Evolutionary conservation across 1,140 invertebrate species (phyloP).

Genomic region (Euura lappo): DNA sequence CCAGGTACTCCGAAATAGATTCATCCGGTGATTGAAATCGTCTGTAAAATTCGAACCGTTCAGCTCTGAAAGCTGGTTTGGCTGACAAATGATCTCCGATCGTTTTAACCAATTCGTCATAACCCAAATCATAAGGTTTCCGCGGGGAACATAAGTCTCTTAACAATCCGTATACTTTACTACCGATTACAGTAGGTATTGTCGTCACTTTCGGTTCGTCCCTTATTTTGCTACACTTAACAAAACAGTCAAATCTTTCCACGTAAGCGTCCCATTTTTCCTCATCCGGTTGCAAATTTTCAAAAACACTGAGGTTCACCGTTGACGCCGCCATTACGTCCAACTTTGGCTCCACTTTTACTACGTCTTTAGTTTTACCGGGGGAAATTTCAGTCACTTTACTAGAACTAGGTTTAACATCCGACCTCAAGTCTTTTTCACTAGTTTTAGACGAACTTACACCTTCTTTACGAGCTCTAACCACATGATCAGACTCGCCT

Average conservation of each 20-base stretch:
- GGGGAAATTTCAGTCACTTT: too few relatives aligned
- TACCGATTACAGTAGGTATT: neutral
- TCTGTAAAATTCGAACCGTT: neutral
- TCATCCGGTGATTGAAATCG: too few relatives aligned
- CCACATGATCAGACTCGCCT: too few relatives aligned
- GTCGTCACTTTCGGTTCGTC: neutral
- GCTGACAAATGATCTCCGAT: neutral
- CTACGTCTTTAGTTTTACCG: too few relatives aligned
- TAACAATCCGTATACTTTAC: neutral
- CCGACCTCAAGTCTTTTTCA: too few relatives aligned
- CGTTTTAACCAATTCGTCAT: neutral
- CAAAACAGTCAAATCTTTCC: constrained; percentile 16
- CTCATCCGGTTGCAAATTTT: neutral
- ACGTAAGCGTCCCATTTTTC: constrained; percentile 7
- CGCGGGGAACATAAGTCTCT: neutral
- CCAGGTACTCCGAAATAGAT: too few relatives aligned
- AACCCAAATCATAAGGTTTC: neutral
- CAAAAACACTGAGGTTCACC: neutral
- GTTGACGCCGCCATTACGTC: neutral
- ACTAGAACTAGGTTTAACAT: too few relatives aligned
- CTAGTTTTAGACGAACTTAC: too few relatives aligned
- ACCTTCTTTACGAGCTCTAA: too few relatives aligned
- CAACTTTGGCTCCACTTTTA: neutral
- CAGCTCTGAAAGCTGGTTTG: neutral
- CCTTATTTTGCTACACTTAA: constrained; percentile 1